Base-by-base conservation (phyloP, 2,113 vertebrate genomes). In the Nesoenas mayeri region DNA sequence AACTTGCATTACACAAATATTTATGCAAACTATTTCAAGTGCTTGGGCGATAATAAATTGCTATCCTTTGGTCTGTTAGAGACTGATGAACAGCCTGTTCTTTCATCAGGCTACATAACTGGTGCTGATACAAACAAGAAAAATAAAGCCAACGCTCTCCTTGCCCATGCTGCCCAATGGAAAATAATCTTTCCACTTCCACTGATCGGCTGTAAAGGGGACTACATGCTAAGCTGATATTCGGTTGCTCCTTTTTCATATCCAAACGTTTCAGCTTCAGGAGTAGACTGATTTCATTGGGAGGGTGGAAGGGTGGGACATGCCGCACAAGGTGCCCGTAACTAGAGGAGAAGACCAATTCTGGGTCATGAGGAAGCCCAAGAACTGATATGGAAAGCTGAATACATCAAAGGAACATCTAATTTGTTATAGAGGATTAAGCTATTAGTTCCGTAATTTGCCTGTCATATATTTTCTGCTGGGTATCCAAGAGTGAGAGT, bases 1-100 rank as follows among this genome's bases (percentile, higher is more conserved):
- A 94, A 75, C 28, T 8, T 89, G 44, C 0, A 0, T 89, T 87
- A 79, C 77, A 79, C 61, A 88, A 88, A 75, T 84, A 93, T 91
- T 93, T 89, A 89, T 93, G 90, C 57, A 86, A 93, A 89, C 38
- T 80, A 25, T 77, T 94, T 93, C 69, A 74, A 69, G 77, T 75
- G 19, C 29, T 90, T 84, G 16, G 12, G 57, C 0, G 0, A 57
- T 75, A 95, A 92, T 88, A 89, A 89, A 87, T 94, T 81, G 77
- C n/a, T 88, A 32, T 13, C 1, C 0, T 91, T 90, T 75, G 48
- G 31, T 67, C 86, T 80, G 85, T 74, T 89, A 75, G 38, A 74
- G 48, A 29, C 61, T 85, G 85, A 73, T 95, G 62, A 85, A 73
- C 7, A 10, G 47, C 38, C 40, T 88, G 56, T 67, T 93, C 32